Base-by-base conservation (phyloP, 1,140 invertebrate genomes). In the Penaeus chinensis region DNA sequence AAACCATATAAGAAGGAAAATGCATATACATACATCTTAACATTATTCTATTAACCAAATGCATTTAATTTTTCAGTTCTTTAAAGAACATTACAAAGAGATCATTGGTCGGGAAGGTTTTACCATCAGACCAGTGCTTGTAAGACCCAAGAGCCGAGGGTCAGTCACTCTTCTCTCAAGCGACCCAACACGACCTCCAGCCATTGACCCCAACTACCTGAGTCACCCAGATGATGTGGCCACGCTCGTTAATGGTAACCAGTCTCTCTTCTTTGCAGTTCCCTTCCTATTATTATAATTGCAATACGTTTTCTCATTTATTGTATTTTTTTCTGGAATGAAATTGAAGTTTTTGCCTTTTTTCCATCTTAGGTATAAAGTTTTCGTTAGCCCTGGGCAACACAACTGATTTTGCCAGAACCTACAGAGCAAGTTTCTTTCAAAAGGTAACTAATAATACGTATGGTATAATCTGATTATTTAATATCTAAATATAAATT, bases 121-220 rank as follows among this genome's bases (percentile, higher is more conserved):
- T 11, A 19, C 71, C 7, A 74, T 74, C 71, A 22, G 71, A 19
- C 71, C 71, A 37, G 24, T 74, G 18, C 42, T 74, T 18, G 71
- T 74, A 13, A 27, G 71, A 10, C 71, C 71, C 5, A 74, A 74
- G 42, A 74, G 71, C 27, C n/a, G 71, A 20, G 86, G 86, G 18
- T 24, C 71, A 24, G 71, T 87, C 32, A 76, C 37, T 19, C 81
- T 87, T 13, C 19, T 22, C 2, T 87, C 86, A 8, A 54, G 69
- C 24, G 47, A 87, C 78, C 86, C 86, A 24, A 61, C 60, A 5
- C 54, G 82, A 69, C 32, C 86, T 16, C 80, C 80, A 13, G 27
- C 82, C 69, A 77, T 87, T 24, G 86, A 87, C 61, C 86, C 86
- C 13, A 82, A 82, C 74, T 87, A 87, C 60, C 80, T 87, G 27